These are phyloP conservation scores for Pachypanchax playfairii DNA, from an alignment of 2,113 vertebrate genomes.

Conservation along the genomic window DNA sequence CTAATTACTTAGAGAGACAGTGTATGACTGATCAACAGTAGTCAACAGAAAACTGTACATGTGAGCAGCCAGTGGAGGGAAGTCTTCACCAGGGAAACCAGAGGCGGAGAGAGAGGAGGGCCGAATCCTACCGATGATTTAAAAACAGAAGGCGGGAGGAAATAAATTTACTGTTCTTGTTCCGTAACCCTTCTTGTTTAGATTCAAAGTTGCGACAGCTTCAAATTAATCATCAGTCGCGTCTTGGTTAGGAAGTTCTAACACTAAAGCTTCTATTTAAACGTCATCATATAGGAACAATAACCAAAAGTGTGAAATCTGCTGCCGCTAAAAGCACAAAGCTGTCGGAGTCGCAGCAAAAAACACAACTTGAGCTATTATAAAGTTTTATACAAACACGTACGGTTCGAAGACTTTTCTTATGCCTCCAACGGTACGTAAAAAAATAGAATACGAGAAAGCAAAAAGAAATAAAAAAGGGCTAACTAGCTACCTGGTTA, in stretches of 20 bases:
- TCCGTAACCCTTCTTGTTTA: conserved; percentile 25
- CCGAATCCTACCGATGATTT: no score
- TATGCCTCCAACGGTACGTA: conserved; percentile 52
- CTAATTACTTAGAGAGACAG: conserved; percentile 68
- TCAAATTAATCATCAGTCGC: conserved; percentile 57
- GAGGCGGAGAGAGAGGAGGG: conserved; percentile 38
- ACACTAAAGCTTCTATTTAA: conserved; percentile 61
- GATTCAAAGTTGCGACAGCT: conserved; percentile 47
- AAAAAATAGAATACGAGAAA: conserved; percentile 37
- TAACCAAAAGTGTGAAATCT: conserved; percentile 7
- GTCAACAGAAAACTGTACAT: conserved; percentile 62
- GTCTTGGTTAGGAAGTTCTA: conserved; percentile 64
- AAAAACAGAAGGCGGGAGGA: conserved; percentile 17
- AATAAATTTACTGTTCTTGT: background rate
- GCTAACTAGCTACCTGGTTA: conserved; percentile 47
- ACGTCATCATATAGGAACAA: conserved; percentile 60
- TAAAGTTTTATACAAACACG: conserved; percentile 55
- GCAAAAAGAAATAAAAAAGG: conserved; percentile 36
- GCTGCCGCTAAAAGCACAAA: conserved; percentile 3
- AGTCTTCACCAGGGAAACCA: conserved; percentile 51
- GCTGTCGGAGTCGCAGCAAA: conserved; percentile 13
- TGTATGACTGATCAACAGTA: conserved; percentile 81
- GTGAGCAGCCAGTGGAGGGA: conserved; percentile 60
- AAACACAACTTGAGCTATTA: background rate
- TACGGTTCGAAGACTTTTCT: conserved; percentile 44